These are phyloP conservation scores for Hypselothyrea guttata DNA, from an alignment of 2,888 invertebrate genomes.

Conservation along the genomic window DNA sequence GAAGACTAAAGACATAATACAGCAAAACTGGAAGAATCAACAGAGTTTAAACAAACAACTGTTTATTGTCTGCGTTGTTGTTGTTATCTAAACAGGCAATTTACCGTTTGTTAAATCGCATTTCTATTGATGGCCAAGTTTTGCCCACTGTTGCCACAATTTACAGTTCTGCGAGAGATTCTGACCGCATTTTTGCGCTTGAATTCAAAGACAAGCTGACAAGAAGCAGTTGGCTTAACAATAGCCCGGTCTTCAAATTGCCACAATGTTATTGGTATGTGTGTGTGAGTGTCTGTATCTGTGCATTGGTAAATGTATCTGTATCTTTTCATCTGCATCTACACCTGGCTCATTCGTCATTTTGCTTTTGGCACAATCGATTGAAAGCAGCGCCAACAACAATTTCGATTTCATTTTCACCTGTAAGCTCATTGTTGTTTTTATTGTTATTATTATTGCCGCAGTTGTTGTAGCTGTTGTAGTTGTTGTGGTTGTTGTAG, in stretches of 20 bases:
- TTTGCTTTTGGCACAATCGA: constrained; percentile 32
- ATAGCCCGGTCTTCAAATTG: constrained; percentile 20
- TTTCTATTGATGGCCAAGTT: constrained; percentile 40
- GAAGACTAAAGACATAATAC: constrained; percentile 44
- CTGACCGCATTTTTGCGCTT: constrained; percentile 74
- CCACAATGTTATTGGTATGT: too few relatives aligned
- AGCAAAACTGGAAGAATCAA: too few relatives aligned
- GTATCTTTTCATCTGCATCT: constrained; percentile 11
- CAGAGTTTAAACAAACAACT: constrained; percentile 2
- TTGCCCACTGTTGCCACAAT: too few relatives aligned
- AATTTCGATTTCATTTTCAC: constrained; percentile 74
- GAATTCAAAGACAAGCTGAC: constrained; percentile 38
- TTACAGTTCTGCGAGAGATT: constrained; percentile 67
- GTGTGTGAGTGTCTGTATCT: constrained; percentile 15
- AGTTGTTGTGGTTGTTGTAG: too few relatives aligned
- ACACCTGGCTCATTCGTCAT: constrained; percentile 19
- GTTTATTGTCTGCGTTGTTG: neutral
- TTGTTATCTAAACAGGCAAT: constrained; percentile 45
- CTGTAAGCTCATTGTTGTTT: constrained; percentile 34
- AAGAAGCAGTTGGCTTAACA: constrained; percentile 15
- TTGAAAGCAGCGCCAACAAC: constrained; percentile 45
- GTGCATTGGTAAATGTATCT: constrained; percentile 12
- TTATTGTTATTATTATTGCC: neutral
- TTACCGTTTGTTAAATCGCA: constrained; percentile 58
- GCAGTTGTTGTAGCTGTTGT: constrained; percentile 16